Percentiles rank a stretch among this genome's conserved stretches.
phyloP scores from a whole-genome alignment of 2,888 invertebrate species.

The Oxycera nigricornis region DNA sequence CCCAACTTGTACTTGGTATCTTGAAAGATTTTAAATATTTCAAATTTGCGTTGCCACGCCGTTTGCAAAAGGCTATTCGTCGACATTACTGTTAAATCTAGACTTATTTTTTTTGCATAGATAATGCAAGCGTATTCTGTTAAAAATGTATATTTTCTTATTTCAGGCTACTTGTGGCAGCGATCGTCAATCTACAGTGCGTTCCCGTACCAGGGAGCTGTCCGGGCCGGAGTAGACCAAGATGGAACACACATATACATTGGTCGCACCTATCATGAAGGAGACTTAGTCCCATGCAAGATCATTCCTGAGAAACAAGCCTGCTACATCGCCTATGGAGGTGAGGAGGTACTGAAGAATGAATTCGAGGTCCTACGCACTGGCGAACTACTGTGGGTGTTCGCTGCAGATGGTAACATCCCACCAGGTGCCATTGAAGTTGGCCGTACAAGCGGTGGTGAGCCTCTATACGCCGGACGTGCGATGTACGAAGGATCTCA shows the following conservation, averaged over 20 bases:
- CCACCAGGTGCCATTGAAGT: conserved; percentile 72
- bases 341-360: conserved; percentile 70
- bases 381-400: conserved; percentile 71
- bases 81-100: not conserved
- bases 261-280: conserved; percentile 72
- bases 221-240: conserved; percentile 71
- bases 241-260: conserved; percentile 78
- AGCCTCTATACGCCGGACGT: conserved; percentile 73
- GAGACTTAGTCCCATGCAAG: conserved; percentile 70
- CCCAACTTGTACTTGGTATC: no score
- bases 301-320: conserved; percentile 67
- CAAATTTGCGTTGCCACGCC: no score
- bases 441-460: conserved; percentile 71
- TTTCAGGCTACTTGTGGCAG: conserved; percentile 57
- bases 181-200: conserved; percentile 60
- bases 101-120: not conserved
- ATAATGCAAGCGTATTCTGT: no score
- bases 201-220: conserved; percentile 64
- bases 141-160: not conserved
- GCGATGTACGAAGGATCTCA: conserved; percentile 72
- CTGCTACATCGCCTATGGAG: conserved; percentile 70
- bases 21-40: no score
- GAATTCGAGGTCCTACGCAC: conserved; percentile 73
- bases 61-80: no score
- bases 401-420: conserved; percentile 67